phyloP scores from a whole-genome alignment of 92 coral and sea anemone species.

The Bergia puertoricense region DNA sequence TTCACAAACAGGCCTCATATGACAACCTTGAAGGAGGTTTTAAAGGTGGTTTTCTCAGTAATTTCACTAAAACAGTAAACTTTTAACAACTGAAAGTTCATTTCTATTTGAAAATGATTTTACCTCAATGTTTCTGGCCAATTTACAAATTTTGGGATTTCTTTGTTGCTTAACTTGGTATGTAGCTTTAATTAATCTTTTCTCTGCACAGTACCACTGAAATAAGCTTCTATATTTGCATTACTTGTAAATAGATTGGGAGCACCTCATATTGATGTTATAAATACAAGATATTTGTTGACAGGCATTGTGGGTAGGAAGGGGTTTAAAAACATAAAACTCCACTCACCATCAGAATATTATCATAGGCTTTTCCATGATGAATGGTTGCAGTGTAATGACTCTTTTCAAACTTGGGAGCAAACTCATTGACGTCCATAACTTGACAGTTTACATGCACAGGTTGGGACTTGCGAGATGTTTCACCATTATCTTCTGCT shows the following conservation, averaged over 20 bases:
- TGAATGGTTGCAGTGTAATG: constrained; percentile 66
- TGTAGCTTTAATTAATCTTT: no score
- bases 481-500: constrained; percentile 82
- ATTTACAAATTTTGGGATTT: no score
- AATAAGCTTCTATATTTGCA: not conserved
- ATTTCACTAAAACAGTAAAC: no score
- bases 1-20: no score
- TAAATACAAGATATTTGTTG: not conserved
- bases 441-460: constrained; percentile 78
- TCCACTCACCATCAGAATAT: constrained; percentile 69
- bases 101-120: no score
- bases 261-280: not conserved
- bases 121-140: no score
- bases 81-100: no score
- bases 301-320: no score
- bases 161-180: no score
- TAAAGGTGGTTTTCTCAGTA: no score
- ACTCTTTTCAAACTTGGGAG: constrained; percentile 71
- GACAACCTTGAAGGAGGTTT: no score
- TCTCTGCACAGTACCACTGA: no score
- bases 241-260: not conserved
- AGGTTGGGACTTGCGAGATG: constrained; percentile 64
- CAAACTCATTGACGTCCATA: constrained; percentile 77
- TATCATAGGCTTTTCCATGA: constrained; percentile 61
- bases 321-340: not conserved